A percentile compares a stretch with the other conserved stretches of the same genome.
phyloP scores from a whole-genome alignment of 2,888 invertebrate genomes.

The Apamea sordens region DNA sequence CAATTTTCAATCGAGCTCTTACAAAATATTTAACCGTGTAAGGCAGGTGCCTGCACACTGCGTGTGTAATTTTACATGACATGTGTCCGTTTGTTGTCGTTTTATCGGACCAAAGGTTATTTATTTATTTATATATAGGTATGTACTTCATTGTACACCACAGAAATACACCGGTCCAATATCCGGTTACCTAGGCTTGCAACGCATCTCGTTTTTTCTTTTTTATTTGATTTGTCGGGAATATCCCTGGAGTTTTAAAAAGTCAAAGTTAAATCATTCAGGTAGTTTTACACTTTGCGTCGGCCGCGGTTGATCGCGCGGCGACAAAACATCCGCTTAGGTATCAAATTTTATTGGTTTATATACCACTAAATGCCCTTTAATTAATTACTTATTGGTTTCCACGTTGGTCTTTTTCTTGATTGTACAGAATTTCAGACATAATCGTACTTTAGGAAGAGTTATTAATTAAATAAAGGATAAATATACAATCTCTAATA shows the following conservation, averaged over 20 bases:
- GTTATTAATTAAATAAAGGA: neutral
- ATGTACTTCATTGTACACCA: too few relatives aligned
- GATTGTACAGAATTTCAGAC: neutral
- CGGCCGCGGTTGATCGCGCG: neutral
- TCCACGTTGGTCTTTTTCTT: neutral
- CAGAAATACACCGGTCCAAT: too few relatives aligned
- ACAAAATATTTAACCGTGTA: slow-evolving; percentile 24
- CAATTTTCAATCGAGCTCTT: slow-evolving; percentile 10
- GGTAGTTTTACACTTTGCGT: neutral
- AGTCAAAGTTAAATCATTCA: neutral
- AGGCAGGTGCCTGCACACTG: neutral
- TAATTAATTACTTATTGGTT: neutral
- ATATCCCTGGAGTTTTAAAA: neutral
- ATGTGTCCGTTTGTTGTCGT: slow-evolving; percentile 1
- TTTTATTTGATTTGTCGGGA: neutral
- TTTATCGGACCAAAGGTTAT: neutral
- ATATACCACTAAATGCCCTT: neutral
- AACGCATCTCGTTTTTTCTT: too few relatives aligned
- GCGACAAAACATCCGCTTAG: neutral
- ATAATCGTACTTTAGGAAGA: neutral
- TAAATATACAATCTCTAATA: neutral
- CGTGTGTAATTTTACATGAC: neutral
- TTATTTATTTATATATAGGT: too few relatives aligned
- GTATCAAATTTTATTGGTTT: neutral
- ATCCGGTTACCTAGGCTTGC: too few relatives aligned